Percentiles rank a stretch among this genome's conserved stretches.
phyloP scores from a whole-genome alignment of 1,140 invertebrate species.

The Trachelipus rathkii region DNA sequence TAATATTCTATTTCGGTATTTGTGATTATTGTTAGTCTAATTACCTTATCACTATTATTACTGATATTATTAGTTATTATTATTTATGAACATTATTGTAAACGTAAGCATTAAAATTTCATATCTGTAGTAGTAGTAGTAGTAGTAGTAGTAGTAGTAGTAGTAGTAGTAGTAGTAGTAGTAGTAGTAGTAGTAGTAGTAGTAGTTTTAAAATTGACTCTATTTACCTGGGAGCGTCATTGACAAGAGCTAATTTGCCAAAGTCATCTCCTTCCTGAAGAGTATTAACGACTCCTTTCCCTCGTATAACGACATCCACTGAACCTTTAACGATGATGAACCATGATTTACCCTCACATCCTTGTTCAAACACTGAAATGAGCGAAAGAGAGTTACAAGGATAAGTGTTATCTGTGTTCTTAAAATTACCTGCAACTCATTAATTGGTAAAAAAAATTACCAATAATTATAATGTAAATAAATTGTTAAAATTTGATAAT shows the following conservation, averaged over 20 bases:
- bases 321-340: constrained; percentile 80
- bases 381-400: constrained; percentile 45
- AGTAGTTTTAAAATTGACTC: neutral
- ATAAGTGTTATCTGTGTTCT: neutral
- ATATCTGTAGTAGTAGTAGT: too few species aligned
- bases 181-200: too few species aligned
- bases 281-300: constrained; percentile 77
- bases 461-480: neutral
- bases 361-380: constrained; percentile 82
- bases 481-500: neutral
- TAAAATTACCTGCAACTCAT: too few species aligned
- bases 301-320: constrained; percentile 79
- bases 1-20: too few species aligned
- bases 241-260: constrained; percentile 80
- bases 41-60: too few species aligned
- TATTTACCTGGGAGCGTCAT: constrained; percentile 73
- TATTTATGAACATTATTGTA: too few species aligned
- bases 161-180: too few species aligned
- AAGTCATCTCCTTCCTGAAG: constrained; percentile 84
- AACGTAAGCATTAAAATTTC: too few species aligned
- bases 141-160: too few species aligned
- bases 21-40: too few species aligned
- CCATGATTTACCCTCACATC: constrained; percentile 83
- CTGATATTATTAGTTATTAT: too few species aligned
- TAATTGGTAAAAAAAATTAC: neutral